Evolutionary conservation across 2,888 invertebrate genomes (phyloP), one percentile per base, ranked within the genome.

Genomic region (Diaperis boleti): DNA sequence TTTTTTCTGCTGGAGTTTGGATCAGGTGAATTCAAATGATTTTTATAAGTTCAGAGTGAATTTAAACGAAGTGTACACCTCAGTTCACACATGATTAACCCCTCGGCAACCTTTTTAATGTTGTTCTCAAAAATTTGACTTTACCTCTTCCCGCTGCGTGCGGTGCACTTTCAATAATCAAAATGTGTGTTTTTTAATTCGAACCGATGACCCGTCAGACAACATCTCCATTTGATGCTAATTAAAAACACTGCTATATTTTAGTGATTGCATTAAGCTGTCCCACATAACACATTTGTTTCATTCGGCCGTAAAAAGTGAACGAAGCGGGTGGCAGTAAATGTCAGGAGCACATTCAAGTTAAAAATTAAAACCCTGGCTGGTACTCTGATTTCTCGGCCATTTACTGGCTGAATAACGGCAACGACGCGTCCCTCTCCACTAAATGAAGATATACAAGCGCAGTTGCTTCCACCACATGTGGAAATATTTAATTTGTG

Each of bases 331-430:
- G 73, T 72, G 76, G 77, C 74, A 74, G 80, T 79, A 79, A 80
- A 79, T 76, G 79, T 79, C 80, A 77, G 76, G 72, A 77, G 73
- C 80, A 80, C 78, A 76, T 78, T 77, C 77, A 72, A 76, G 78
- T 79, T 79, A 79, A 80, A 80, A 79, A 79, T 80, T 80, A 80
- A 80, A 80, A 78, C 78, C 78, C 75, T 70, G 72, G 69, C 76
- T 72, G 73, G 75, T 73, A 74, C 76, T 77, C 76, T 79, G 79
- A 79, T 79, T 79, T 78, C 79, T 78, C 79, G 78, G 74, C 78
- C 78, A 79, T 79, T 79, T 79, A 72, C 77, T 70, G 76, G 70
- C 74, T 79, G 78, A 78, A 74, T 77, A 78, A 78, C 78, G 77
- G 70, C 75, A 67, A 62, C 72, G 69, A 68, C 73, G 69, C 71